phyloP scores from a whole-genome alignment of 2,113 vertebrate species.

The Sialia sialis region DNA sequence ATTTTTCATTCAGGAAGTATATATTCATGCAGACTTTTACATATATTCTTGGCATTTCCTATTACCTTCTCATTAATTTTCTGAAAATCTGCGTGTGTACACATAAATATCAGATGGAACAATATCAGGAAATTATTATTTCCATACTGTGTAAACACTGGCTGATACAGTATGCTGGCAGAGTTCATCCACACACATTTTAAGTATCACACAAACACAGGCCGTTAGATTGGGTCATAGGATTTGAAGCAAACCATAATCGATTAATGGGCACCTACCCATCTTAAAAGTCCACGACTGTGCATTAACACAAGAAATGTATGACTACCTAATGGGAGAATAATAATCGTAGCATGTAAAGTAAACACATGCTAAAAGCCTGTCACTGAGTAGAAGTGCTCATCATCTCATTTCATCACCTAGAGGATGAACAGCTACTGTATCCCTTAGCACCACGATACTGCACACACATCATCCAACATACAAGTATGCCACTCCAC shows the following conservation, averaged over 20 bases:
- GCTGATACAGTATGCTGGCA: not conserved
- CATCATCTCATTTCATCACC: not conserved
- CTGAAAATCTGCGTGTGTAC: not conserved
- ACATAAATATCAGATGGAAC: not conserved
- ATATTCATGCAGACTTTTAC: fast-evolving
- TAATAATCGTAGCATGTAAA: not conserved
- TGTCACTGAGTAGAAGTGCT: not conserved
- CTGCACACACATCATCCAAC: not conserved
- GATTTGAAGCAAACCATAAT: not conserved
- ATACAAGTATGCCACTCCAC: not conserved
- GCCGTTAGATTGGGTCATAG: not conserved
- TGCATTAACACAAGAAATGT: not conserved
- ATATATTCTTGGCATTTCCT: not conserved
- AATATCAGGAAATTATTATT: not conserved
- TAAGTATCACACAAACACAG: not conserved
- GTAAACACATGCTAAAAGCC: not conserved
- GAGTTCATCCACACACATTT: not conserved
- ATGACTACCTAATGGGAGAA: not conserved
- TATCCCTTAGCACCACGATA: not conserved
- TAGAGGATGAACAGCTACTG: not conserved
- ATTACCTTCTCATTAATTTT: not conserved
- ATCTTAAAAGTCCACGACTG: not conserved
- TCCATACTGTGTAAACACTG: not conserved
- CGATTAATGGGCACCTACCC: not conserved
- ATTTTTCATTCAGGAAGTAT: not conserved